Base-by-base conservation (phyloP, 2,888 invertebrate genomes). In the Harpagoxenus sublaevis region DNA sequence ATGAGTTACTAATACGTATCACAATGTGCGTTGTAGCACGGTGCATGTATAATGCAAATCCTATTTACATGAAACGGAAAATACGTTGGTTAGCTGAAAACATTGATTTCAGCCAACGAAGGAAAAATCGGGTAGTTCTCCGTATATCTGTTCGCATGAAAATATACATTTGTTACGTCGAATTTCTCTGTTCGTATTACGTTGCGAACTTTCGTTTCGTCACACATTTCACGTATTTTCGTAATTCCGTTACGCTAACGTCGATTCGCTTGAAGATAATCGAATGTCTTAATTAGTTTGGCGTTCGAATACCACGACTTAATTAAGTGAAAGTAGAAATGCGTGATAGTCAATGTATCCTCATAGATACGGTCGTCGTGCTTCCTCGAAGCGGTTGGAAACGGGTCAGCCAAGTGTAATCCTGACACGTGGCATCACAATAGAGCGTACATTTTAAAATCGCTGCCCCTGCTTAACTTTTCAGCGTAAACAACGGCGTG, bases 1-100 rank as follows among this genome's bases (percentile, higher is more conserved):
- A 79, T 79, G 78, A 68, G 70, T 70, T 79, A 79, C 71, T 79
- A 79, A 79, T 70, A 79, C 23, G 48, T 71, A 57, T 57, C 48
- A 60, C 57, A 79, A 79, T 53, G 39, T 51, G 63, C 65, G 53
- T 77, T 53, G 53, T 18, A 53, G 51, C 57, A 31, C 15, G 31
- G n/a, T 31, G 71, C 71, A 70, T 79, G 71, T 57, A 79, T 70
- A 70, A 70, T 79, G 71, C 10, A 77, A 70, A 57, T 70, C 42
- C 23, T 71, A 71, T 79, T 79, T 79, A 70, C 71, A 60, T 60
- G 31, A 79, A 60, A 79, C 23, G 57, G 79, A 60, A 79, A 79
- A 79, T 60, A 48, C 45, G 71, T 42, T 10, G 55, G n/a, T 28
- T 55, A 45, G 10, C 28, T 35, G 18, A 35, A 78, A 66, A 35